Evolutionary conservation across 2,888 invertebrate genomes (phyloP).

Genomic region (Rhamphomyia laevipes): DNA sequence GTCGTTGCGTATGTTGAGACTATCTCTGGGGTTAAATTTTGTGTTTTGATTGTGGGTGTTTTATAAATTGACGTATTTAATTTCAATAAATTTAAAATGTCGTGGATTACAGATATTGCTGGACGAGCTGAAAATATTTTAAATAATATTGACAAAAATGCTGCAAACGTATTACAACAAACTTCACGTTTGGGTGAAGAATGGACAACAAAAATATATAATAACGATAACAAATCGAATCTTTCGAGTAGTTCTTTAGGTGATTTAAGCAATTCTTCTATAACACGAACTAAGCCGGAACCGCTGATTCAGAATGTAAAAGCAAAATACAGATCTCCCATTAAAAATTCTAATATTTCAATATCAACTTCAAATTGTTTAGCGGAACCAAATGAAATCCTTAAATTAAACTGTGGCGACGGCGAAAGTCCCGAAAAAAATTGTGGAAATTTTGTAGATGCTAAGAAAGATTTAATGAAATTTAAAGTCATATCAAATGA

Average conservation of each 20-base stretch:
- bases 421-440: too few relatives aligned
- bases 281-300: slow-evolving; percentile 26
- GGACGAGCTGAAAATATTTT: slow-evolving; percentile 63
- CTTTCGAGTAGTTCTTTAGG: too few relatives aligned
- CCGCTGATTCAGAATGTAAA: not conserved
- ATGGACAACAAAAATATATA: not conserved
- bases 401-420: too few relatives aligned
- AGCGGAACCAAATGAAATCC: not conserved
- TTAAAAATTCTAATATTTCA: too few relatives aligned
- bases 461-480: slow-evolving; percentile 29
- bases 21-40: too few relatives aligned
- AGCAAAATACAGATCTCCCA: not conserved
- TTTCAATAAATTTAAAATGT: slow-evolving; percentile 39
- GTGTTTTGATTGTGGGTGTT: too few relatives aligned
- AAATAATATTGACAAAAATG: slow-evolving; percentile 62
- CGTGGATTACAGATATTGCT: slow-evolving; percentile 63
- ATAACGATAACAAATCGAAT: not conserved
- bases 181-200: not conserved
- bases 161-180: slow-evolving; percentile 49
- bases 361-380: not conserved
- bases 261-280: not conserved
- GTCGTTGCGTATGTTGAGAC: too few relatives aligned
- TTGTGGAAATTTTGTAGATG: slow-evolving; percentile 28
- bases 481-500: slow-evolving; percentile 29
- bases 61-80: too few relatives aligned